phyloP scores from a whole-genome alignment of 2,113 vertebrate species.

The Xyrauchen texanus region DNA sequence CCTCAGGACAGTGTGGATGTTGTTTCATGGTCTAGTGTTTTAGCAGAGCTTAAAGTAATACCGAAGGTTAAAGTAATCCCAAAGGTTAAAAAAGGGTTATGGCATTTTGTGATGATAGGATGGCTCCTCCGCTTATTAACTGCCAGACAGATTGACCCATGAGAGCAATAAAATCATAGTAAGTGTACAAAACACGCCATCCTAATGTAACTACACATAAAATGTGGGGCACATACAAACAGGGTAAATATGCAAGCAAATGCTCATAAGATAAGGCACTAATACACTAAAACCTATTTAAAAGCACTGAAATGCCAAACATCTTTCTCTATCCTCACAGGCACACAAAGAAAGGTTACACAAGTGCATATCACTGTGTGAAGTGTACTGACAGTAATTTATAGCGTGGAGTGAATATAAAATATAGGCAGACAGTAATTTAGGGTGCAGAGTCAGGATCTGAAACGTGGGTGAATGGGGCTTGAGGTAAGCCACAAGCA shows the following conservation, averaged over 20 bases:
- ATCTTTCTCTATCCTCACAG: conserved; percentile 4
- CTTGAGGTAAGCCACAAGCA: conserved; percentile 71
- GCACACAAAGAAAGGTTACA: conserved; percentile 62
- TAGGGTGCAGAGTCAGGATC: conserved; percentile 56
- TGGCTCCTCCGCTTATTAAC: conserved; percentile 79
- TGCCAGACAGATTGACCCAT: conserved; percentile 70
- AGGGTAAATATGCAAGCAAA: conserved; percentile 1
- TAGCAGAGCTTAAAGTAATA: conserved; percentile 12
- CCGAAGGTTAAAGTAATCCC: neutral
- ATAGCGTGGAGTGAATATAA: conserved; percentile 63
- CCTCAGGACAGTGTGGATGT: neutral
- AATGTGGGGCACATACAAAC: conserved; percentile 1
- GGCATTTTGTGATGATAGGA: conserved; percentile 72
- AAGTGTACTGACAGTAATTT: conserved; percentile 65
- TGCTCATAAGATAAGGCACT: neutral
- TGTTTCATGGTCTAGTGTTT: conserved; percentile 1
- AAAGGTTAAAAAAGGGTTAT: conserved; percentile 59
- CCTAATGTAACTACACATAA: neutral
- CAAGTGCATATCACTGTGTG: conserved; percentile 58
- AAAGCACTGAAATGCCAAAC: conserved; percentile 17
- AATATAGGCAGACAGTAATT: conserved; percentile 66
- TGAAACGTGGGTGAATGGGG: conserved; percentile 51
- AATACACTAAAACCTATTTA: conserved; percentile 1
- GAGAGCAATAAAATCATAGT: conserved; percentile 46
- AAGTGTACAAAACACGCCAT: neutral